Conservation (phyloP, 2,888 invertebrate species). For the Volucella zonaria region DNA sequence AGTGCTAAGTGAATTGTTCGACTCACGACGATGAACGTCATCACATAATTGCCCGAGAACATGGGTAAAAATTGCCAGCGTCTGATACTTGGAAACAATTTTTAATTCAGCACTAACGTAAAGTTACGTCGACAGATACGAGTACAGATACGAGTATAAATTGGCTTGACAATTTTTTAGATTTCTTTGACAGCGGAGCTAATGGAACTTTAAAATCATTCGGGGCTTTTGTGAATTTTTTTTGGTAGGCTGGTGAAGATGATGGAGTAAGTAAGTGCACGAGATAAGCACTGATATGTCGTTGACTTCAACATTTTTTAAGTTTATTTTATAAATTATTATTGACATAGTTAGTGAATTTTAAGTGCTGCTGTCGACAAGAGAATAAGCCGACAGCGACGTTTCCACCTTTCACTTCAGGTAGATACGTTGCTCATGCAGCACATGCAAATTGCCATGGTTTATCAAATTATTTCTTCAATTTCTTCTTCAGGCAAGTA, state of each 20-base stretch:
- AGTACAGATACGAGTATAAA: slow-evolving; percentile 4
- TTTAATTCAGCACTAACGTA: slow-evolving; percentile 48
- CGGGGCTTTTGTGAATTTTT: background rate
- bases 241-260: slow-evolving; percentile 5
- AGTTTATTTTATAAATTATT: slow-evolving; percentile 40
- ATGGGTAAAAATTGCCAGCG: slow-evolving; percentile 3
- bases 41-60: slow-evolving; percentile 25
- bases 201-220: slow-evolving; percentile 19
- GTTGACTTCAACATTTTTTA: background rate
- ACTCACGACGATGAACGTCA: slow-evolving; percentile 23
- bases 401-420: slow-evolving; percentile 55
- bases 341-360: slow-evolving; percentile 59
- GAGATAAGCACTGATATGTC: background rate
- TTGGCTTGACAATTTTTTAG: slow-evolving; percentile 41
- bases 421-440: slow-evolving; percentile 33
- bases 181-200: background rate
- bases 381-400: slow-evolving; percentile 27
- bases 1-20: slow-evolving; percentile 64
- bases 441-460: slow-evolving; percentile 16
- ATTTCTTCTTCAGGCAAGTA: slow-evolving; percentile 45
- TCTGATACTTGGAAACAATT: slow-evolving; percentile 58
- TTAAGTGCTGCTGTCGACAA: slow-evolving; percentile 62
- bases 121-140: slow-evolving; percentile 60
- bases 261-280: slow-evolving; percentile 1
- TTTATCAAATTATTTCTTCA: slow-evolving; percentile 53